These are phyloP conservation scores for Emys orbicularis DNA, from an alignment of 2,797 vertebrate genomes.

Conservation along the genomic window DNA sequence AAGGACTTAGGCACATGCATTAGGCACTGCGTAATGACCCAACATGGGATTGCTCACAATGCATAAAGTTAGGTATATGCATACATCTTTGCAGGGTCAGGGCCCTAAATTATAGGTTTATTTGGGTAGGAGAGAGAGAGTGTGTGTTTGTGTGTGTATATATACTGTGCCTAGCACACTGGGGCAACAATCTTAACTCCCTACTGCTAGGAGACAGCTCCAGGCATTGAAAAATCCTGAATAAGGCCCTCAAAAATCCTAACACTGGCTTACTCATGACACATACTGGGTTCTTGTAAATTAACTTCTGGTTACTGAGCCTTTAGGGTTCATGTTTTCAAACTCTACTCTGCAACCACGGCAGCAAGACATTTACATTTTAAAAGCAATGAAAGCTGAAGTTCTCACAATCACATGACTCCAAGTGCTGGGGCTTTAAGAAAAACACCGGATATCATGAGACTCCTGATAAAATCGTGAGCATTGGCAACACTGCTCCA, in stretches of 20 bases:
- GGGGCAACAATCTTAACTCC: too few relatives aligned
- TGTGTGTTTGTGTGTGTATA: not conserved
- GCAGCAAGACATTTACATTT: rapidly evolving
- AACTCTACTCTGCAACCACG: rapidly evolving
- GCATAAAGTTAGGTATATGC: too few relatives aligned
- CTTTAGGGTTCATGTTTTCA: not conserved
- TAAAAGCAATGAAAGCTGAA: not conserved
- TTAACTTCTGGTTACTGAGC: not conserved
- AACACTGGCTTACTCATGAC: not conserved
- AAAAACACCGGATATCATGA: not conserved
- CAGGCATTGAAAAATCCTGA: not conserved
- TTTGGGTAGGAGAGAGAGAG: not conserved
- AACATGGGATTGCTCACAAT: too few relatives aligned
- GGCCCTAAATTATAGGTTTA: not conserved
- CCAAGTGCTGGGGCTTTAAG: rapidly evolving
- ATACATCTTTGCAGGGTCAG: not conserved
- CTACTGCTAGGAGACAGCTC: not conserved
- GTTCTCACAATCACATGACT: not conserved
- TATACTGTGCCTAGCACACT: too few relatives aligned
- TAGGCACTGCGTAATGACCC: too few relatives aligned
- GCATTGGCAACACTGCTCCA: not conserved
- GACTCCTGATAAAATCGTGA: not conserved
- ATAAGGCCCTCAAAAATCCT: not conserved
- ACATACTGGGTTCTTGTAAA: not conserved
- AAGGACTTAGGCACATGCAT: too few relatives aligned